Evolutionary conservation across 2,888 invertebrate genomes (phyloP).

Genomic region (Cerceris ruficornis): DNA sequence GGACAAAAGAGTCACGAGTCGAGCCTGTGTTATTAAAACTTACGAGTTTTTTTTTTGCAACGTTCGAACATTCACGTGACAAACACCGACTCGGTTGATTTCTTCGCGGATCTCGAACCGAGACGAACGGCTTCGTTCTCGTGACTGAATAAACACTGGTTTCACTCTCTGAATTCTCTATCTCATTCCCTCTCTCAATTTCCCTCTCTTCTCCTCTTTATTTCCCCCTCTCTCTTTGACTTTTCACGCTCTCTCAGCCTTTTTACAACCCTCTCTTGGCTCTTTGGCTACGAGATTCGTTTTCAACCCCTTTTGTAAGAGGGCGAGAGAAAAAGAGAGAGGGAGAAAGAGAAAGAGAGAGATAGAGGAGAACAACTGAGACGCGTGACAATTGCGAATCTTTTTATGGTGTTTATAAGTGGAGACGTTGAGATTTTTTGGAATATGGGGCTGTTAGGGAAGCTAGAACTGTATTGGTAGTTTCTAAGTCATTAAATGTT

Average conservation of each 20-base stretch:
- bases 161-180: too few relatives aligned
- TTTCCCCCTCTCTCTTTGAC: constrained; percentile 4
- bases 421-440: too few relatives aligned
- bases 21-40: constrained; percentile 22
- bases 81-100: constrained; percentile 29
- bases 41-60: constrained; percentile 3
- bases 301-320: too few relatives aligned
- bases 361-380: too few relatives aligned
- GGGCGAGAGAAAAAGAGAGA: too few relatives aligned
- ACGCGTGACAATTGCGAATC: too few relatives aligned
- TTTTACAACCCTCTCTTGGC: not conserved
- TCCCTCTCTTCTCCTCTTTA: constrained; percentile 20
- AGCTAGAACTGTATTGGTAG: too few relatives aligned
- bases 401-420: too few relatives aligned
- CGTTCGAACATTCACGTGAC: constrained; percentile 22
- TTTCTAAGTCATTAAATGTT: too few relatives aligned
- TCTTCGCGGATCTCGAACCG: constrained; percentile 34
- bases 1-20: not conserved
- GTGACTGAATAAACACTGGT: constrained; percentile 61
- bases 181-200: constrained; percentile 35
- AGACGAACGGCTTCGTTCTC: constrained; percentile 40
- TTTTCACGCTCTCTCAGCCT: not conserved
- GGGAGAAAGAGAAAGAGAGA: too few relatives aligned
- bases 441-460: too few relatives aligned
- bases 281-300: too few relatives aligned